phyloP scores from a whole-genome alignment of 2,797 vertebrate species.

The Pogoniulus pusillus region DNA sequence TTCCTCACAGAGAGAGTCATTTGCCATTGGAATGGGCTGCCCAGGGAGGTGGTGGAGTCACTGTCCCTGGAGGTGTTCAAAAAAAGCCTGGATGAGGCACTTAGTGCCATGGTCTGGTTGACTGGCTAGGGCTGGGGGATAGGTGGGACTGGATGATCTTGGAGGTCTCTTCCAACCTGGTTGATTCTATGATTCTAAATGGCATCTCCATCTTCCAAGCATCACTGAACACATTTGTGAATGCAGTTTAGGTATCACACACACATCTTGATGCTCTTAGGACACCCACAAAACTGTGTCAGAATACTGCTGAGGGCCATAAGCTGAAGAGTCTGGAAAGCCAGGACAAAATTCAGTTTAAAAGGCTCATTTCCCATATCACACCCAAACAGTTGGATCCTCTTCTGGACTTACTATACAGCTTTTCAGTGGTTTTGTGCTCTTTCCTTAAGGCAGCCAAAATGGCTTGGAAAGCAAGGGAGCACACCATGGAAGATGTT shows the following conservation, averaged over 20 bases:
- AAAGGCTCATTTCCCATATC: background rate
- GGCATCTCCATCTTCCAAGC: background rate
- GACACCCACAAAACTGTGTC: background rate
- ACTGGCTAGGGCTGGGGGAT: too few species aligned
- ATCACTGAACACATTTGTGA: too few species aligned
- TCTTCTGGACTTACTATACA: background rate
- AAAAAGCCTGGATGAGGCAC: too few species aligned
- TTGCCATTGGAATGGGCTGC: too few species aligned
- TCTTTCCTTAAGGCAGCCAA: background rate
- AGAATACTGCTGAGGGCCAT: background rate
- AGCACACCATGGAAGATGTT: background rate
- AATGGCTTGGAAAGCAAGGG: background rate
- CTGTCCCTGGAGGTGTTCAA: too few species aligned
- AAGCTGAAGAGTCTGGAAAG: background rate
- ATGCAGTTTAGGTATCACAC: background rate
- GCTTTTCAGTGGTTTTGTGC: background rate
- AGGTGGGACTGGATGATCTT: too few species aligned
- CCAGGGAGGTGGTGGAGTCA: too few species aligned
- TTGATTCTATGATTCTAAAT: too few species aligned
- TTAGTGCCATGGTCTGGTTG: too few species aligned
- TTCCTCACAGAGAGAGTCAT: too few species aligned
- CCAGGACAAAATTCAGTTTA: background rate
- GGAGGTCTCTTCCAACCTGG: too few species aligned
- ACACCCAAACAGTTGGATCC: background rate
- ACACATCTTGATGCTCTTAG: too few species aligned